These are phyloP conservation scores for Ichneumoninae sp. DNA, from an alignment of 2,888 invertebrate species.

Conservation along the genomic window DNA sequence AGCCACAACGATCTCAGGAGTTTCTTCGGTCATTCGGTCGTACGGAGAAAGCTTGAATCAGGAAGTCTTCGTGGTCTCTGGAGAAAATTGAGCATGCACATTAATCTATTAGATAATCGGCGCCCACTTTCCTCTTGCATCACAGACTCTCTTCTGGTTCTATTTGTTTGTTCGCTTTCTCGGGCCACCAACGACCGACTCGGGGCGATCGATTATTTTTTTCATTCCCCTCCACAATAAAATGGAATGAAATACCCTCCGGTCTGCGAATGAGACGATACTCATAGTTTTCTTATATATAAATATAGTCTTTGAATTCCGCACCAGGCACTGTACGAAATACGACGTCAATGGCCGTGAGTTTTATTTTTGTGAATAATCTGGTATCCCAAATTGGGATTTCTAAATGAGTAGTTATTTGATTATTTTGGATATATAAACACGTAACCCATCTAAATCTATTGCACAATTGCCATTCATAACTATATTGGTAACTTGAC, in stretches of 20 bases:
- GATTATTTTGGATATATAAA: neutral
- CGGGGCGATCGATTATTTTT: neutral
- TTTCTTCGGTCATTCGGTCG: conserved; percentile 46
- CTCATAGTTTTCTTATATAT: neutral
- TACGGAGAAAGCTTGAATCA: conserved; percentile 54
- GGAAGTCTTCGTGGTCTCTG: conserved; percentile 40
- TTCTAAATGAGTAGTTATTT: neutral
- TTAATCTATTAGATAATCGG: conserved; percentile 28
- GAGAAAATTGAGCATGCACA: conserved; percentile 20
- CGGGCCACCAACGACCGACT: neutral
- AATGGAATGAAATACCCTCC: neutral
- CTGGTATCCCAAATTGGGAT: neutral
- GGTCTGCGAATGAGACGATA: neutral
- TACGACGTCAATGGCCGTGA: neutral
- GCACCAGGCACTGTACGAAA: neutral
- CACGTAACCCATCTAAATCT: neutral
- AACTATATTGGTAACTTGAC: neutral
- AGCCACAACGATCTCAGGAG: conserved; percentile 7
- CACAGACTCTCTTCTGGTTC: neutral
- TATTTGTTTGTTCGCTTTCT: neutral
- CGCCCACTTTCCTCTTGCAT: neutral
- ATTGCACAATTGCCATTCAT: no score
- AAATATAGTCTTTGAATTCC: neutral
- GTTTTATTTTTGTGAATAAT: neutral
- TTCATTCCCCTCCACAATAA: neutral